Evolutionary conservation across 2,797 vertebrate genomes (phyloP), one percentile per base, ranked within the genome.

Genomic region (Lacerta viridis): DNA sequence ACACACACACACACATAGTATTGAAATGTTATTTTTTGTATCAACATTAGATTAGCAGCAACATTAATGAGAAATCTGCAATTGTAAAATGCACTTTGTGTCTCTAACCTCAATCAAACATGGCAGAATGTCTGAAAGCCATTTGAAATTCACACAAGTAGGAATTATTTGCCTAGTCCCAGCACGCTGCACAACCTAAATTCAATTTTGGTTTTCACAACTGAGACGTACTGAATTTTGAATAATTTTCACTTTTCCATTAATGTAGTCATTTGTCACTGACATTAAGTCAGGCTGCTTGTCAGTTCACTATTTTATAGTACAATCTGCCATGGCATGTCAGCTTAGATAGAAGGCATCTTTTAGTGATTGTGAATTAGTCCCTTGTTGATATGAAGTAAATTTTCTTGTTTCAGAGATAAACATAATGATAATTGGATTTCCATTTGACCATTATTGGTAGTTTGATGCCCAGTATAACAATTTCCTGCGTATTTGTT

Each of bases 201-300:
- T 93, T 89, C 93, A 90, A 92, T 93, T 55, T 96, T 81, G 92
- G 92, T 90, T 94, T 88, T 90, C 11, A 39, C 93, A 93, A 92
- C 93, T 92, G 55, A 92, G 87, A 69, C 92, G 91, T 91, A 94
- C 89, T 95, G 93, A 92, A 92, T 93, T 93, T 94, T 95, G 93
- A 95, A 95, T 95, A 93, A 93, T 78, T 96, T 95, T 93, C 93
- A 89, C 93, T 93, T 95, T 95, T 96, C 95, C 93, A 94, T 96
- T 96, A 96, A 95, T 92, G 94, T 95, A 94, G 92, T 74, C 29
- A 46, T 95, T 96, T 96, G 92, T 95, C 94, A 95, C 81, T 93
- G 94, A 91, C 93, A 93, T 95, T 92, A 95, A 94, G 89, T 94
- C 93, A 95, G 92, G 90, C 91, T 95, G 94, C 94, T 93, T 96